A percentile compares a stretch with the other conserved stretches of the same genome.
phyloP scores from a whole-genome alignment of 1,140 invertebrate species.

The Leptinotarsa defecta region DNA sequence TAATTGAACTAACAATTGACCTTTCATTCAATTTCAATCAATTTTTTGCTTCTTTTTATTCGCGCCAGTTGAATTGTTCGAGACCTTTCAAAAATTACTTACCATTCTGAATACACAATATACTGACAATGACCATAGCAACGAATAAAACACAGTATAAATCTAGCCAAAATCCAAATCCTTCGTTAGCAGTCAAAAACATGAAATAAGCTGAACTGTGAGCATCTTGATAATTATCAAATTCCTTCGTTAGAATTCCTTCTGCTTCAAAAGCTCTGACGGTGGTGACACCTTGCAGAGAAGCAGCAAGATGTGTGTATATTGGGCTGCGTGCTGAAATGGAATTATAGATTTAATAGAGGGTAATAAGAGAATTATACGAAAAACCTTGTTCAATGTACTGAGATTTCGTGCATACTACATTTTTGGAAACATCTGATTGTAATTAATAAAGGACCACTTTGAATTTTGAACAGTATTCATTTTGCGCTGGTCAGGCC shows the following conservation, averaged over 20 bases:
- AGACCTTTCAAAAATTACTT: conserved; percentile 22
- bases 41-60: too few species aligned
- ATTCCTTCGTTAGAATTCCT: conserved; percentile 70
- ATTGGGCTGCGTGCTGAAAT: conserved; percentile 75
- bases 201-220: conserved; percentile 70
- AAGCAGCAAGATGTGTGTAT: conserved; percentile 80
- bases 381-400: too few species aligned
- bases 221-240: conserved; percentile 63
- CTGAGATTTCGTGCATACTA: too few species aligned
- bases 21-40: too few species aligned
- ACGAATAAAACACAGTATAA: conserved; percentile 73
- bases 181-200: conserved; percentile 66
- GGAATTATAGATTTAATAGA: conserved; percentile 30
- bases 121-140: conserved; percentile 62
- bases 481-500: too few species aligned
- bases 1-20: too few species aligned
- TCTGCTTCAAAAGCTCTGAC: conserved; percentile 76
- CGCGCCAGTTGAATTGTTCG: too few species aligned
- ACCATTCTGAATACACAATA: conserved; percentile 56
- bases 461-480: too few species aligned
- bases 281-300: conserved; percentile 77
- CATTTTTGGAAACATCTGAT: too few species aligned
- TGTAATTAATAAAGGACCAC: too few species aligned
- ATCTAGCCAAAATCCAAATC: conserved; percentile 64
- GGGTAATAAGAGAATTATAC: too few species aligned